Base-by-base conservation (phyloP, 2,113 vertebrate genomes). In the Rhynchomys soricoides region DNA sequence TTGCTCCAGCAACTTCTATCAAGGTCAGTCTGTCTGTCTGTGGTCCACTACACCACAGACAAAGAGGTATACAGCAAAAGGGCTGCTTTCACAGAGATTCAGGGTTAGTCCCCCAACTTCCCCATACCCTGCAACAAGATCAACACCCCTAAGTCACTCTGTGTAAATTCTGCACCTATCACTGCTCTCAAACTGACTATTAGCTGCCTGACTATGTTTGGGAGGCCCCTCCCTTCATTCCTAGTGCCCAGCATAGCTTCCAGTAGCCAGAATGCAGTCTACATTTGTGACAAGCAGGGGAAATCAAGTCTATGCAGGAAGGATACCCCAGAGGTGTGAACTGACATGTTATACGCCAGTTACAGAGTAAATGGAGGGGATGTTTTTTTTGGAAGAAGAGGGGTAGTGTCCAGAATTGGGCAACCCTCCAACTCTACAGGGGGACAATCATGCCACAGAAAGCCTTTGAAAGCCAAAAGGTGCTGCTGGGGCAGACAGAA, bases 201-300 rank as follows among this genome's bases (percentile, higher is more conserved):
- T 19, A 74, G 37, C 31, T 11, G 21, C 19, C 26, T 24, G 43
- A 21, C 24, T 4, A 0, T 0, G 0, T 37, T 68, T 2, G 3
- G 21, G 19, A 0, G 1, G 73, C 45, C 52, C 59, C 19, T 78
- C 6, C 19, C n/a, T 75, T 78, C 68, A 50, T 52, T 79, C 45
- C 62, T 15, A 2, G 34, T 8, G 24, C 21, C 70, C 16, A 6
- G 29, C 19, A 10, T 11, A n/a, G 68, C 26, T 40, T 77, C 34
- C 31, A 64, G 40, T 24, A 70, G 24, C 68, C 40, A n/a, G 4
- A 3, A 62, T 66, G 31, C 43, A 48, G 11, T 19, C 66, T 43
- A 22, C 40, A 11, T 31, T 40, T 17, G 34, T 12, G 2, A 1
- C 4, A n/a, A 34, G 22, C 21, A 73, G 68, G 62, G 29, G 45